These are phyloP conservation scores for Porphyrio hochstetteri DNA, from an alignment of 2,113 vertebrate genomes.

Conservation along the genomic window DNA sequence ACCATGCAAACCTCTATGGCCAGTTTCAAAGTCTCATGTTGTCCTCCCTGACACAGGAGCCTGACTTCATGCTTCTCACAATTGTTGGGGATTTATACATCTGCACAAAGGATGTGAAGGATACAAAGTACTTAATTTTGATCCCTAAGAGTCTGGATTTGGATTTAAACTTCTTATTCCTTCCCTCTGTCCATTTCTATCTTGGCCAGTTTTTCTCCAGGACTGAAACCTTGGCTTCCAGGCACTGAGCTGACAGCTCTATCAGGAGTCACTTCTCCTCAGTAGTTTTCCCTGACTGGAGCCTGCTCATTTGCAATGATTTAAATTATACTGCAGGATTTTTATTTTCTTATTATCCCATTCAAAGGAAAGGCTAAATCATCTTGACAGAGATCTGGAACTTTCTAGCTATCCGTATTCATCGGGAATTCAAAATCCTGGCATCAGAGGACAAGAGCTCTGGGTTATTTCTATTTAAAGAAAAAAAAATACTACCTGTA, in stretches of 20 bases:
- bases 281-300: neutral
- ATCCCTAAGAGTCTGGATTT: neutral
- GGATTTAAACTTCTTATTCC: slow-evolving; percentile 16
- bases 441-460: slow-evolving; percentile 13
- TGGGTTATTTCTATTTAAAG: slow-evolving; percentile 38
- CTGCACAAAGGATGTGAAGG: neutral
- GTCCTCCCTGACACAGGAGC: neutral
- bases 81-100: neutral
- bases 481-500: neutral
- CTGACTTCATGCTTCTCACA: neutral
- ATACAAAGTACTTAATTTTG: neutral
- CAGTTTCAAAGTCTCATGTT: neutral
- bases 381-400: slow-evolving; percentile 60
- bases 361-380: slow-evolving; percentile 46
- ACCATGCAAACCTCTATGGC: neutral
- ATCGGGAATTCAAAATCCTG: slow-evolving; percentile 42
- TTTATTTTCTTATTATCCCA: slow-evolving; percentile 40
- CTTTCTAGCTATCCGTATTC: slow-evolving; percentile 46
- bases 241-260: slow-evolving; percentile 37
- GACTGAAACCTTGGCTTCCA: slow-evolving; percentile 6
- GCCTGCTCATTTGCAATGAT: slow-evolving; percentile 42
- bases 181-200: slow-evolving; percentile 17
- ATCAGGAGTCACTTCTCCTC: slow-evolving; percentile 52
- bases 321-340: slow-evolving; percentile 50
- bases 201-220: slow-evolving; percentile 1